A percentile compares a stretch with the other conserved stretches of the same genome.
Conservation (phyloP, 2,797 vertebrate genomes). For the Nannoperca obscura region DNA sequence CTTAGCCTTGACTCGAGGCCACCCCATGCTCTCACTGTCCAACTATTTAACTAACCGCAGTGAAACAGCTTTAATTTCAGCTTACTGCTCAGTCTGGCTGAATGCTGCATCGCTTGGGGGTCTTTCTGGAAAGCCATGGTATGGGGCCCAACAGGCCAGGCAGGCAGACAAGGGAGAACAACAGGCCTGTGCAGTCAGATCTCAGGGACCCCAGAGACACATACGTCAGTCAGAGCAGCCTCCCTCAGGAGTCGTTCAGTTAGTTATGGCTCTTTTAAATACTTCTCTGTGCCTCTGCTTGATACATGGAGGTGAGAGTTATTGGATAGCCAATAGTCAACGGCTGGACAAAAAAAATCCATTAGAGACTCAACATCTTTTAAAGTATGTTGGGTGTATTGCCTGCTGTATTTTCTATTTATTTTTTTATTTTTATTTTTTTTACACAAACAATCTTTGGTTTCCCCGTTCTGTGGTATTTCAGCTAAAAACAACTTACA, state of each 20-base stretch:
- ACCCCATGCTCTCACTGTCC: slow-evolving; percentile 83
- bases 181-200: slow-evolving; percentile 67
- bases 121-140: slow-evolving; percentile 81
- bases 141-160: slow-evolving; percentile 75
- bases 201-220: slow-evolving; percentile 70
- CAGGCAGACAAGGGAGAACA: slow-evolving; percentile 79
- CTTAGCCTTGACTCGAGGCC: slow-evolving; percentile 83
- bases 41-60: slow-evolving; percentile 86
- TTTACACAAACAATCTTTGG: not conserved
- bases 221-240: slow-evolving; percentile 73
- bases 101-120: slow-evolving; percentile 77
- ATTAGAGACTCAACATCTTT: slow-evolving; percentile 26
- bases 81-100: slow-evolving; percentile 75
- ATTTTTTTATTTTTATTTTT: not conserved
- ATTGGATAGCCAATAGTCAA: slow-evolving; percentile 46
- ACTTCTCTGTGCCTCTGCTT: slow-evolving; percentile 61
- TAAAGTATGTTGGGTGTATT: not conserved
- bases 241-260: slow-evolving; percentile 68
- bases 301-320: slow-evolving; percentile 55
- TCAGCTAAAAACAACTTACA: not conserved
- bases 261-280: slow-evolving; percentile 74
- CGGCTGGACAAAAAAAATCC: slow-evolving; percentile 37
- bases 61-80: slow-evolving; percentile 86
- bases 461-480: slow-evolving; percentile 2
- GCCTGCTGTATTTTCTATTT: not conserved